Evolutionary conservation across 2,113 vertebrate genomes (phyloP).

Genomic region (Sorex araneus): DNA sequence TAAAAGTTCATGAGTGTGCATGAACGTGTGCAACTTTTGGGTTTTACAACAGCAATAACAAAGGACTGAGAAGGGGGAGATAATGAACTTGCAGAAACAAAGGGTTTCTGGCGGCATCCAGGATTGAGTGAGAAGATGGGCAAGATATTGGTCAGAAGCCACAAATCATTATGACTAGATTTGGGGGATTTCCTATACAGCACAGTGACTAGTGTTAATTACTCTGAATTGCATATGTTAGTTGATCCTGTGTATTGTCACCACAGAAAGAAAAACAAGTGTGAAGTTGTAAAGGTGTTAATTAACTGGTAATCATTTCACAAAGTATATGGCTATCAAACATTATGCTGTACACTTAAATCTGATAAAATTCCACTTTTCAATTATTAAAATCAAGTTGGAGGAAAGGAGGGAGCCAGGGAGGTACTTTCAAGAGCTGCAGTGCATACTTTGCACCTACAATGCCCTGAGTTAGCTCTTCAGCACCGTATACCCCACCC

Average conservation of each 20-base stretch:
- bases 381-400: neutral
- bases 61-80: no score
- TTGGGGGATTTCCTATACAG: neutral
- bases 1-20: no score
- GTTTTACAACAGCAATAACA: neutral
- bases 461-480: no score
- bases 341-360: neutral
- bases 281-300: neutral
- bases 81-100: neutral
- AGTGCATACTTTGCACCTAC: no score
- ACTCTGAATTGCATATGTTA: fast-evolving
- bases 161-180: neutral
- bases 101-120: neutral
- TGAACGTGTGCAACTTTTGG: neutral
- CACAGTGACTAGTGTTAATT: no score
- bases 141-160: neutral
- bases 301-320: neutral
- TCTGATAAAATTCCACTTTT: neutral
- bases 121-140: neutral
- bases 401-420: no score
- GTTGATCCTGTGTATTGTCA: conserved; percentile 9
- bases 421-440: no score
- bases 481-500: no score
- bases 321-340: neutral
- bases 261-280: neutral